Base-by-base conservation (phyloP, 2,888 invertebrate genomes). In the Lasioglossum zephyrum region DNA sequence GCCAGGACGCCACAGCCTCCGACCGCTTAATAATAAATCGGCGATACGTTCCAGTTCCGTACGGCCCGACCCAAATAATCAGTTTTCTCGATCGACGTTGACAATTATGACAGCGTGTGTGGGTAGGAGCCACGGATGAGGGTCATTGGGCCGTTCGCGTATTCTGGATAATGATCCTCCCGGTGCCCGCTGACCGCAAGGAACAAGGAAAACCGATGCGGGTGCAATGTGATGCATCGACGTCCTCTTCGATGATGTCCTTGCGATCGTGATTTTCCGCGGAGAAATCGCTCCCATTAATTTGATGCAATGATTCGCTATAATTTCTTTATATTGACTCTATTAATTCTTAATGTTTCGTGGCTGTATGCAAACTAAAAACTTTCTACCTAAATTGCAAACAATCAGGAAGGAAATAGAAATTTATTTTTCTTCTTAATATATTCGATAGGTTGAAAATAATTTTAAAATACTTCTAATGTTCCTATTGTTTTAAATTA, bases 11-110 rank as follows among this genome's bases (percentile, higher is more conserved):
- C 39, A 75, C 63, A 26, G 66, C 73, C 70, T 63, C 60, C 79
- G 83, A 79, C 86, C 89, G 84, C 79, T 90, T 86, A 82, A 90
- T 89, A 88, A 89, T 87, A 89, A 90, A 90, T 88, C 88, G 85
- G 39, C 85, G 86, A 76, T 83, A 90, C 81, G 76, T 87, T 82
- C 90, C 90, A 86, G 87, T 90, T 89, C 84, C 88, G 88, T 79
- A 73, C 69, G 73, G 70, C 44, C 83, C 53, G 90, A 87, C 90
- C 90, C 82, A 85, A 89, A 90, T 90, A 89, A 81, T 84, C 83
- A 66, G 75, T 86, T 81, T 83, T 76, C 79, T 84, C 81, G 86
- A 81, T 85, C 88, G 41, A 73, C 88, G 88, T 73, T 90, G 89
- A 90, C 90, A 89, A 89, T 89, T 90, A 90, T 85, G 90, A 90